These are phyloP conservation scores for Echeneis naucrates DNA, from an alignment of 2,797 vertebrate genomes.

Conservation along the genomic window DNA sequence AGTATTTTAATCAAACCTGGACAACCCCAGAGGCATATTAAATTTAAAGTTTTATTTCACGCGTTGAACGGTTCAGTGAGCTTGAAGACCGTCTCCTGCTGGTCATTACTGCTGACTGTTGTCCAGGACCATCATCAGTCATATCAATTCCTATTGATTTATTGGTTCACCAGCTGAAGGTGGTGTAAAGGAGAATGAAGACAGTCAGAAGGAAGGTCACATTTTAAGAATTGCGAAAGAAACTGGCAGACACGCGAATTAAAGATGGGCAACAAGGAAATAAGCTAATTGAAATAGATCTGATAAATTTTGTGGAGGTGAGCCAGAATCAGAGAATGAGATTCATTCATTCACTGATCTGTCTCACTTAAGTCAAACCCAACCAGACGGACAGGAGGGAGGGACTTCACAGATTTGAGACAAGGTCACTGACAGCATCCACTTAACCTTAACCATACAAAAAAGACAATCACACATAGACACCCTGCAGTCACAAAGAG, in stretches of 20 bases:
- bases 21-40: neutral
- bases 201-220: neutral
- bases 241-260: neutral
- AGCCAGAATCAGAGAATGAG: constrained; percentile 7
- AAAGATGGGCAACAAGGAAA: neutral
- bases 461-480: constrained; percentile 31
- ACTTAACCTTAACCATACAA: constrained; percentile 52
- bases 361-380: constrained; percentile 20
- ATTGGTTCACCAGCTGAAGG: constrained; percentile 24
- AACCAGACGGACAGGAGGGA: constrained; percentile 23
- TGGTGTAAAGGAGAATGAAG: constrained; percentile 26
- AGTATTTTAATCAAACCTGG: constrained; percentile 39
- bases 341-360: constrained; percentile 41
- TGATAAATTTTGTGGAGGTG: constrained; percentile 15
- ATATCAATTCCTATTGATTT: constrained; percentile 46
- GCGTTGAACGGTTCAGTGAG: neutral
- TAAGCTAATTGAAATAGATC: neutral
- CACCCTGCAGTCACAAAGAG: constrained; percentile 18
- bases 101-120: constrained; percentile 12
- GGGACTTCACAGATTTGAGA: constrained; percentile 15
- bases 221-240: neutral
- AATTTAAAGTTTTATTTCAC: constrained; percentile 6
- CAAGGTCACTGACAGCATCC: constrained; percentile 47
- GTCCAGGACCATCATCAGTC: constrained; percentile 10
- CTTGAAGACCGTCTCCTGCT: neutral